These are phyloP conservation scores for Turritopsis dohrnii DNA, from an alignment of 30 jellyfish, hydroid and myxozoan genomes.

Conservation along the genomic window DNA sequence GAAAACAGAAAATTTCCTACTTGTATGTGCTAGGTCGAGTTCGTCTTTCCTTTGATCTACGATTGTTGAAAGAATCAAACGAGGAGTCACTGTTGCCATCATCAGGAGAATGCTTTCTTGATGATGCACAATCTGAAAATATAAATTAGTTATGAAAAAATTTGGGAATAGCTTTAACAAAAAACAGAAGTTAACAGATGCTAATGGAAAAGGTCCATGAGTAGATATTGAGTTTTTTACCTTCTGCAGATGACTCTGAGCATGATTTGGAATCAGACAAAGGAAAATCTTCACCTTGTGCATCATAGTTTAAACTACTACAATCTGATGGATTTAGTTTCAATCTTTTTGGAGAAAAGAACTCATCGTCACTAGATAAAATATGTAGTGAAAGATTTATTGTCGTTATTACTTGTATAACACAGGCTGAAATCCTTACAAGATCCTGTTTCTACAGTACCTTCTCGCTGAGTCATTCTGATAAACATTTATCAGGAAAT, in stretches of 20 bases:
- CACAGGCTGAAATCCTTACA: neutral
- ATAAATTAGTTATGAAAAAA: no score
- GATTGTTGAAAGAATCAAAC: neutral
- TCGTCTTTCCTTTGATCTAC: neutral
- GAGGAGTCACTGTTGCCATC: neutral
- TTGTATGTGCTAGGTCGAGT: neutral
- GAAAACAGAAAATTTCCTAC: neutral
- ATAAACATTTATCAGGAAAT: no score
- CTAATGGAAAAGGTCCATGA: no score
- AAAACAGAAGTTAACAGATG: no score
- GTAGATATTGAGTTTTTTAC: no score
- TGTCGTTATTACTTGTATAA: neutral
- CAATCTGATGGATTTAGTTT: neutral
- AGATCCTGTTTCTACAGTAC: neutral
- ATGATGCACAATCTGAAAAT: neutral
- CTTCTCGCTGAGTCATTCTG: no score
- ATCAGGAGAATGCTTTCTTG: neutral
- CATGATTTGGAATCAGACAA: neutral
- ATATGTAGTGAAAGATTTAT: no score
- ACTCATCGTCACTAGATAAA: neutral
- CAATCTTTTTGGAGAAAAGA: neutral
- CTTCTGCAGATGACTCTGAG: neutral
- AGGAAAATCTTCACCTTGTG: neutral
- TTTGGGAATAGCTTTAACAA: no score
- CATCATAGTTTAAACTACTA: neutral